Base-by-base conservation (phyloP, 2,113 vertebrate species). In the Eudorcas thomsonii region DNA sequence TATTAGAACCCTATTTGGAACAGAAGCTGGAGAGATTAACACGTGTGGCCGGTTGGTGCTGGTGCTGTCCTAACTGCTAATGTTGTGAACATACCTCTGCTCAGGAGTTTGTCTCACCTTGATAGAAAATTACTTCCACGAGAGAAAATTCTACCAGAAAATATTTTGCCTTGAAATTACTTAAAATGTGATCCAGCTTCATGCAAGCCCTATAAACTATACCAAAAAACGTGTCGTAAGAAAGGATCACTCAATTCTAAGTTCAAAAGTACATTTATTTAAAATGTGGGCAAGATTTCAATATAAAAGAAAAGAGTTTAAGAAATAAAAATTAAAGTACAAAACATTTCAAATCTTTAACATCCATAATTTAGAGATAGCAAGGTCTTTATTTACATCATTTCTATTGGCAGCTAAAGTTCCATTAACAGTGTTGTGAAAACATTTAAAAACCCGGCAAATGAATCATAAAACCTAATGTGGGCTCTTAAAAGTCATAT, bases 291-390 rank as follows among this genome's bases (percentile, higher is more conserved):
- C 98, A 98, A 98, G 98, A 97, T 98, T 98, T 97, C 98, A 98
- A 98, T 99, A 99, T 98, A 99, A 99, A 99, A 99, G 98, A 98
- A 99, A 99, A 98, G 97, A 98, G 98, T 98, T 97, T 99, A 99
- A 98, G 99, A 99, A 99, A 99, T 99, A 99, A 99, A 99, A 99
- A 99, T 99, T 99, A 57, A 96, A 99, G 98, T 99, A 99, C 98
- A 99, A 99, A 99, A 99, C 98, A 98, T 99, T 98, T 98, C 97
- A 97, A 93, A 98, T 99, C 97, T 99, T 97, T 78, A 97, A 98
- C 98, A 98, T 98, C 97, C 98, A 99, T 99, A 99, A 99, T 99
- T 99, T 99, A 99, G 96, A 98, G 98, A 98, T 94, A 99, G 94
- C 97, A 98, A 99, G 98, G 97, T 98, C 98, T 98, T 99, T 98